phyloP scores from a whole-genome alignment of 2,797 vertebrate species.

The Cyprinella venusta region DNA sequence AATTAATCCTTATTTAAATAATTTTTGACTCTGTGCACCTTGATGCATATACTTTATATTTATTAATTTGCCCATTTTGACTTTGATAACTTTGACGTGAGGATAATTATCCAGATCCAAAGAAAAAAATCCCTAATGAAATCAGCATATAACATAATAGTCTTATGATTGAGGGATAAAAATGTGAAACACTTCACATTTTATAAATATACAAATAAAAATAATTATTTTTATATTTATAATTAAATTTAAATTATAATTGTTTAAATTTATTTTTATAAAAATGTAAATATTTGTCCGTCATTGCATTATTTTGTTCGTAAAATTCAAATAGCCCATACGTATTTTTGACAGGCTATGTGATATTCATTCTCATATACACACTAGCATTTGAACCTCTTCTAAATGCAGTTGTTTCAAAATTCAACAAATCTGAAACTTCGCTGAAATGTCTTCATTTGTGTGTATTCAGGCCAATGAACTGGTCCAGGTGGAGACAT shows the following conservation, averaged over 20 bases:
- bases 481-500: conserved; percentile 96
- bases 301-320: background rate
- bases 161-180: background rate
- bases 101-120: background rate
- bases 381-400: background rate
- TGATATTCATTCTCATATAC: background rate
- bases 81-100: background rate
- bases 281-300: background rate
- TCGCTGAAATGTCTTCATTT: conserved; percentile 21
- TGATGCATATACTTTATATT: background rate
- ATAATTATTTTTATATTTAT: too few species aligned
- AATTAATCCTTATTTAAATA: background rate
- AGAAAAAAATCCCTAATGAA: too few species aligned
- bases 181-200: background rate
- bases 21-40: background rate
- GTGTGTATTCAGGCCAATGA: conserved; percentile 86
- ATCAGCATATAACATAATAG: too few species aligned
- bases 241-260: too few species aligned
- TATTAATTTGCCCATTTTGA: background rate
- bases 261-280: too few species aligned
- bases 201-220: background rate
- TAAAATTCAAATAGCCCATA: background rate
- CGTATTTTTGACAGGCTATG: background rate
- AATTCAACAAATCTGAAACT: background rate
- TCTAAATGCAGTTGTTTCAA: background rate